These are phyloP conservation scores for Sitophilus oryzae DNA, from an alignment of 1,140 invertebrate genomes.

Conservation along the genomic window DNA sequence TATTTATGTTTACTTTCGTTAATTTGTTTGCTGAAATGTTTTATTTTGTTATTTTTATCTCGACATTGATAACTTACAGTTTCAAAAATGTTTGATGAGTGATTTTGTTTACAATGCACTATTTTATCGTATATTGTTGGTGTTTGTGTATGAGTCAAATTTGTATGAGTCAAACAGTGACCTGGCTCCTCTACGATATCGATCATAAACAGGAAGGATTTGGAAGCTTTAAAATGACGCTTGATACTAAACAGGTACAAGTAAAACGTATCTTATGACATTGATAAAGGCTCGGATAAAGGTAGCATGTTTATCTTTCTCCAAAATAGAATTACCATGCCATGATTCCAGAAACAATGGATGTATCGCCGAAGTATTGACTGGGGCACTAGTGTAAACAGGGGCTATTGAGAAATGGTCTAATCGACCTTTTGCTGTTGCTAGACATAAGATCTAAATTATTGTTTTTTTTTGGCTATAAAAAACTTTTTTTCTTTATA, in stretches of 20 bases:
- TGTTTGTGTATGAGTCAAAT: too few relatives aligned
- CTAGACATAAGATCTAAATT: conserved; percentile 10
- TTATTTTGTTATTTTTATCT: too few relatives aligned
- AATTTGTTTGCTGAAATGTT: too few relatives aligned
- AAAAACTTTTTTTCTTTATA: too few relatives aligned
- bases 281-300: conserved; percentile 15
- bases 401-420: neutral
- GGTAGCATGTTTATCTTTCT: conserved; percentile 19
- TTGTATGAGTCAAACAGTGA: too few relatives aligned
- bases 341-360: too few relatives aligned
- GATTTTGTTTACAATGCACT: too few relatives aligned
- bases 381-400: too few relatives aligned
- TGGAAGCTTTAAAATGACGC: conserved; percentile 39
- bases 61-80: too few relatives aligned
- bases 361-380: neutral
- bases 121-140: too few relatives aligned
- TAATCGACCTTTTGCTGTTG: conserved; percentile 28
- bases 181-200: neutral
- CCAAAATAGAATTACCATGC: conserved; percentile 22
- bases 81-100: too few relatives aligned
- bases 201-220: conserved; percentile 25
- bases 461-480: conserved; percentile 13
- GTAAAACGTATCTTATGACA: conserved; percentile 1
- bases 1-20: neutral
- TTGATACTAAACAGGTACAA: conserved; percentile 41